Evolutionary conservation across 2,797 vertebrate species (phyloP).

Genomic region (Hyperoplus immaculatus): DNA sequence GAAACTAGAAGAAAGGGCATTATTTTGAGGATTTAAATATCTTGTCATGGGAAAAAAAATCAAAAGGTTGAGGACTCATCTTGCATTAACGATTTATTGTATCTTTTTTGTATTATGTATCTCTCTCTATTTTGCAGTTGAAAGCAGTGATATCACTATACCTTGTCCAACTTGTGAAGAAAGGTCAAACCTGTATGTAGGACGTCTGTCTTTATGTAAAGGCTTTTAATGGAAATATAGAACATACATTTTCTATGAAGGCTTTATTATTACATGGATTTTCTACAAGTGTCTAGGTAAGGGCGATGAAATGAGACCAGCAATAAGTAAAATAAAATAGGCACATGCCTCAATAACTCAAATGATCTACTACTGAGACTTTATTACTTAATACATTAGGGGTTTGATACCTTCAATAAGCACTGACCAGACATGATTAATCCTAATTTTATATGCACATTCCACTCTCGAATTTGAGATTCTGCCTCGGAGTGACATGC

Average conservation of each 20-base stretch:
- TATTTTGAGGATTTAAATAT: conserved; percentile 10
- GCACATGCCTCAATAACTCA: conserved; percentile 50
- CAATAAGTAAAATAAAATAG: conserved; percentile 55
- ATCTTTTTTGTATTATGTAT: background rate
- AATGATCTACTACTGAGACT: conserved; percentile 43
- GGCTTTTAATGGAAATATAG: conserved; percentile 23
- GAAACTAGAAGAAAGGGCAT: background rate
- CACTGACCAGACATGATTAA: conserved; percentile 56
- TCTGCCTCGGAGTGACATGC: conserved; percentile 28
- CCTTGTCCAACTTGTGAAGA: background rate
- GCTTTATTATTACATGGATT: conserved; percentile 18
- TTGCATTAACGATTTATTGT: background rate
- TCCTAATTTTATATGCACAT: conserved; percentile 39
- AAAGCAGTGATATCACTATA: background rate
- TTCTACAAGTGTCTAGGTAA: conserved; percentile 27
- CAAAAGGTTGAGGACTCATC: background rate
- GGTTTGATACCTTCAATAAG: conserved; percentile 38
- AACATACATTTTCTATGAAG: background rate
- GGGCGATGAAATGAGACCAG: conserved; percentile 28
- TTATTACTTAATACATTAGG: conserved; percentile 55
- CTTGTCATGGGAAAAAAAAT: background rate
- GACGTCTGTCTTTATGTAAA: conserved; percentile 1
- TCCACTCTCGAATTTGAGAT: conserved; percentile 35
- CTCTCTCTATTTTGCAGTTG: background rate
- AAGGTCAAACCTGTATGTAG: background rate